Base-by-base conservation (phyloP, 1,140 invertebrate species). In the Eumaeus atala region DNA sequence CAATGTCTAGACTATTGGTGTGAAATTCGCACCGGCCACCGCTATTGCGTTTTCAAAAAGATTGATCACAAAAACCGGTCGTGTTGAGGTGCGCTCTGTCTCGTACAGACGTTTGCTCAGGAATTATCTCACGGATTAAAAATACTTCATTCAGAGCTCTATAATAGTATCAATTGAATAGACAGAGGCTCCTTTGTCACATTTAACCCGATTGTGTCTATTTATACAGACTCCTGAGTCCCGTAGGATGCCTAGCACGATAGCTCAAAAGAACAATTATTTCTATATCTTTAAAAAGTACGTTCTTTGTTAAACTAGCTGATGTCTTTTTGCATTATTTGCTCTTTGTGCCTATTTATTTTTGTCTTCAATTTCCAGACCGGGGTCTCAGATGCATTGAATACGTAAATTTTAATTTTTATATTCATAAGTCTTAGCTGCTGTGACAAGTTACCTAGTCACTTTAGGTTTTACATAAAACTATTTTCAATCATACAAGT, bases 1-100 rank as follows among this genome's bases (percentile, higher is more conserved):
- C 64, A 58, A 57, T 71, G 73, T 75, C 75, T 81, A 82, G 81
- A 70, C 81, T 71, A 84, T 70, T 77, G 79, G 79, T 82, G 81
- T 84, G 78, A 82, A 84, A 82, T 74, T 79, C 73, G 69, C 77
- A 72, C 70, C 72, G 71, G 68, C 72, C 68, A 67, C 69, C 50
- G 72, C 77, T 76, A 79, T 81, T 75, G 74, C 70, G 72, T 67
- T 74, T 76, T 78, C 75, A 81, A 76, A 77, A 51, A 72, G 74
- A 81, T 81, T 77, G 70, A 78, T 73, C 68, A 66, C 70, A 64
- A 67, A 66, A 80, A 81, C 80, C 76, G 77, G 80, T 81, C 62
- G 66, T n/a, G n/a, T n/a, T n/a, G n/a, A n/a, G n/a, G n/a, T n/a
- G n/a, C 17, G 48, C 18, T 50, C 56, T 66, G 72, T 61, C 48